Conservation (phyloP, 2,797 vertebrate genomes). For the Myotis daubentonii region DNA sequence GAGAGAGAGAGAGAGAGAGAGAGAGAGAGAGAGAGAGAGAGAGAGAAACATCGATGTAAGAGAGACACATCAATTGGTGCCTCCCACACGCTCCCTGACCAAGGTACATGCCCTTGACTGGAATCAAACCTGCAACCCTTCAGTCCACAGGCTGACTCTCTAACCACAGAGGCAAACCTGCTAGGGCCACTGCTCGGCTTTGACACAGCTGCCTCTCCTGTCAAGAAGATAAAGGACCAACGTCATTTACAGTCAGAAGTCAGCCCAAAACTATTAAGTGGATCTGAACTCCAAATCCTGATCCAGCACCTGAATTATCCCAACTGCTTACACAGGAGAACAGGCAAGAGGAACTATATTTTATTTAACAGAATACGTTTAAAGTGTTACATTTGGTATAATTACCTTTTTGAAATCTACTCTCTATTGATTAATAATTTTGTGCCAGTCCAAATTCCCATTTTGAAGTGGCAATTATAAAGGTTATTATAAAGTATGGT, state of each 20-base stretch:
- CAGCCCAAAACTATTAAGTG: not conserved
- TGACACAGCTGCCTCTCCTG: not conserved
- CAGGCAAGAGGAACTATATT: not conserved
- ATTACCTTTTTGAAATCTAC: constrained; percentile 59
- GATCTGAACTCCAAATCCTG: not conserved
- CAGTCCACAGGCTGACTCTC: no score
- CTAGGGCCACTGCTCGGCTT: no score
- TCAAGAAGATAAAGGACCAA: not conserved
- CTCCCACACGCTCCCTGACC: no score
- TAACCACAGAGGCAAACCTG: no score
- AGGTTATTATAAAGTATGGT: constrained; percentile 37
- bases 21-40: no score
- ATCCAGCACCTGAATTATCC: not conserved
- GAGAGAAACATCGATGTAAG: no score
- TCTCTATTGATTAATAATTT: constrained; percentile 58
- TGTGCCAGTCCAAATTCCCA: constrained; percentile 41
- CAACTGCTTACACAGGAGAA: constrained; percentile 1
- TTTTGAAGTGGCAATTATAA: constrained; percentile 61
- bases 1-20: no score
- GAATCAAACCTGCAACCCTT: no score
- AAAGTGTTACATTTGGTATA: constrained; percentile 33
- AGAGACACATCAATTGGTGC: no score
- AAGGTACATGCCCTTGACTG: no score
- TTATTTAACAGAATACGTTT: constrained; percentile 54
- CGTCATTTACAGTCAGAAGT: not conserved